Evolutionary conservation across 2,888 invertebrate genomes (phyloP).

Genomic region (Eretmocerus hayati): DNA sequence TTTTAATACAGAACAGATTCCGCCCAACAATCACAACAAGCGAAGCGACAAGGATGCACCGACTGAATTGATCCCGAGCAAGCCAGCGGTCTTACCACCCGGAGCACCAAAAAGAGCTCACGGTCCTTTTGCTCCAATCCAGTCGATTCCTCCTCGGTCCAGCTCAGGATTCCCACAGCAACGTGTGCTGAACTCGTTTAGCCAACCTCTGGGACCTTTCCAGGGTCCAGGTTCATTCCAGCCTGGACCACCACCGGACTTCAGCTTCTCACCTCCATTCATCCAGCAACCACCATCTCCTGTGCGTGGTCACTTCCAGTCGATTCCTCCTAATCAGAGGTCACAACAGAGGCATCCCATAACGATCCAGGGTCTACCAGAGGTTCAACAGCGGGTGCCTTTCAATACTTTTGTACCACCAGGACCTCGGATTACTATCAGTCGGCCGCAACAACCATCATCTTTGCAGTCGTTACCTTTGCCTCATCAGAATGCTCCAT

Average conservation of each 20-base stretch:
- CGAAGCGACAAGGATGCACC: conserved; percentile 35
- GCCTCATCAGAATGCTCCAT: conserved; percentile 24
- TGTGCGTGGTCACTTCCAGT: conserved; percentile 22
- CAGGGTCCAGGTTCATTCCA: conserved; percentile 36
- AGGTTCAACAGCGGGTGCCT: conserved; percentile 38
- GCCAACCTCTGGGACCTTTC: conserved; percentile 35
- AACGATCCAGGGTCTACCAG: conserved; percentile 41
- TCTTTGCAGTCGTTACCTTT: conserved; percentile 33
- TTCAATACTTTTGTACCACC: conserved; percentile 42
- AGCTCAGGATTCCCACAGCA: conserved; percentile 43
- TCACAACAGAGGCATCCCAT: conserved; percentile 36
- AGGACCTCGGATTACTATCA: no score
- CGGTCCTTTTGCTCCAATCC: conserved; percentile 40
- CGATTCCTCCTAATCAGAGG: conserved; percentile 26
- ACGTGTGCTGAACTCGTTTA: conserved; percentile 44
- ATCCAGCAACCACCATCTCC: conserved; percentile 17
- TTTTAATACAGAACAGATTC: conserved; percentile 60
- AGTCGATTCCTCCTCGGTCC: conserved; percentile 32
- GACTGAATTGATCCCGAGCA: conserved; percentile 40
- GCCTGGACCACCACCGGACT: conserved; percentile 26
- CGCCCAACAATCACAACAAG: conserved; percentile 43
- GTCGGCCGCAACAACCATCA: conserved; percentile 30
- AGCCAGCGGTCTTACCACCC: neutral
- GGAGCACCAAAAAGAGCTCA: conserved; percentile 41
- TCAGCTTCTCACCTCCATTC: conserved; percentile 25